Conservation (phyloP, 1,140 invertebrate species). For the Druon quercuslanigerum region DNA sequence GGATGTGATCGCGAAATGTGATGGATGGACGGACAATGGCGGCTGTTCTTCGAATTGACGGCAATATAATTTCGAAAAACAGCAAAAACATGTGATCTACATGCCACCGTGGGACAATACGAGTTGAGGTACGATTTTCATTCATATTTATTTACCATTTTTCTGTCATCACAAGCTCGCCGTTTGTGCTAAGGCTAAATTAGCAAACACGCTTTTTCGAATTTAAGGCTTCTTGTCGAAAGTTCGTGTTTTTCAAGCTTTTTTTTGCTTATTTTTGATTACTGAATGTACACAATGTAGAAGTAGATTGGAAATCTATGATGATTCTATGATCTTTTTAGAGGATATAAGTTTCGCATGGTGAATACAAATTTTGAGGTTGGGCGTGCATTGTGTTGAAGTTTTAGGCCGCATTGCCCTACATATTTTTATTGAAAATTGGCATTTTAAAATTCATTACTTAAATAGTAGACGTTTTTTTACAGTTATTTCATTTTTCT, state of each 20-base stretch:
- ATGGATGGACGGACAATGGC: slow-evolving; percentile 55
- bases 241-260: not conserved
- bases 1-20: slow-evolving; percentile 29
- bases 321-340: not conserved
- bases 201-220: slow-evolving; percentile 25
- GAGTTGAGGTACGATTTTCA: slow-evolving; percentile 47
- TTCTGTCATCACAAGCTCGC: not conserved
- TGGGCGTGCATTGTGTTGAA: slow-evolving; percentile 1
- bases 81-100: slow-evolving; percentile 57
- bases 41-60: slow-evolving; percentile 47
- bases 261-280: not conserved
- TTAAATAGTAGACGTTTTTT: too few relatives aligned
- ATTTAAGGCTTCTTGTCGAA: slow-evolving; percentile 18
- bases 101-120: slow-evolving; percentile 34
- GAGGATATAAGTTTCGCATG: not conserved
- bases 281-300: not conserved
- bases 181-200: not conserved
- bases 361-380: not conserved
- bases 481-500: too few relatives aligned
- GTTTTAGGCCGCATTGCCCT: not conserved
- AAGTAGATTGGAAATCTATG: not conserved
- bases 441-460: too few relatives aligned
- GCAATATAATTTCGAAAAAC: slow-evolving; percentile 51
- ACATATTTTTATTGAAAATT: not conserved
- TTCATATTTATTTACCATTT: not conserved